Percentiles rank a stretch among this genome's conserved stretches.
phyloP scores from a whole-genome alignment of 2,888 invertebrate species.

The Kryphioiulus occultus region DNA sequence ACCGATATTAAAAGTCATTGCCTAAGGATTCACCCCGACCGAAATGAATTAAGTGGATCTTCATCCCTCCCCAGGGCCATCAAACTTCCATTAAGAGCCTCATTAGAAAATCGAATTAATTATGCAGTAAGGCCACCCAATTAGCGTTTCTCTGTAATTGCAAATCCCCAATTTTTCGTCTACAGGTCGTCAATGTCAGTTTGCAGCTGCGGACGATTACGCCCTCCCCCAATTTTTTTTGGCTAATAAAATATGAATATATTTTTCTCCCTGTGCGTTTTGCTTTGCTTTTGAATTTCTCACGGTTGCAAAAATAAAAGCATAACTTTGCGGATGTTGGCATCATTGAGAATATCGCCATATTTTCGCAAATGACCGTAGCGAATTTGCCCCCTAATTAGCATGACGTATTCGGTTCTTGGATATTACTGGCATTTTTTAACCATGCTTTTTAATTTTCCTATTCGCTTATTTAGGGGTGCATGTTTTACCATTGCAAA shows the following conservation, averaged over 20 bases:
- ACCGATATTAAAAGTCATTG: background rate
- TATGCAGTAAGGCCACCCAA: background rate
- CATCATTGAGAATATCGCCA: background rate
- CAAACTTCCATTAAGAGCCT: background rate
- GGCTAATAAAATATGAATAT: background rate
- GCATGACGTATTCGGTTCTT: background rate
- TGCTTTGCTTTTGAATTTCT: background rate
- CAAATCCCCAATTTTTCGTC: background rate
- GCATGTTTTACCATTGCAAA: constrained; percentile 4
- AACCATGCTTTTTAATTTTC: background rate
- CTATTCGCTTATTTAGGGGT: background rate
- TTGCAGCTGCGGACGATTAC: background rate
- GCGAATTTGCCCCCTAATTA: background rate
- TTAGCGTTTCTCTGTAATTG: background rate
- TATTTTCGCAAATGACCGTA: background rate
- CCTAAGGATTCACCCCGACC: background rate
- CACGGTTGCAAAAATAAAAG: background rate
- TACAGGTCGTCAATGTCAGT: background rate
- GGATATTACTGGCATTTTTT: background rate
- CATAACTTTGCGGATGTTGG: background rate
- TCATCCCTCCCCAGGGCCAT: background rate
- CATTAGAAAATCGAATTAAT: constrained; percentile 31
- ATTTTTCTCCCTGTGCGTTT: background rate
- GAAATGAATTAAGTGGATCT: background rate
- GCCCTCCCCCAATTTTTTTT: background rate